These are phyloP conservation scores for Spongilla lacustris DNA, from an alignment of 37 sponge, comb jelly and placozoan species.

Conservation along the genomic window DNA sequence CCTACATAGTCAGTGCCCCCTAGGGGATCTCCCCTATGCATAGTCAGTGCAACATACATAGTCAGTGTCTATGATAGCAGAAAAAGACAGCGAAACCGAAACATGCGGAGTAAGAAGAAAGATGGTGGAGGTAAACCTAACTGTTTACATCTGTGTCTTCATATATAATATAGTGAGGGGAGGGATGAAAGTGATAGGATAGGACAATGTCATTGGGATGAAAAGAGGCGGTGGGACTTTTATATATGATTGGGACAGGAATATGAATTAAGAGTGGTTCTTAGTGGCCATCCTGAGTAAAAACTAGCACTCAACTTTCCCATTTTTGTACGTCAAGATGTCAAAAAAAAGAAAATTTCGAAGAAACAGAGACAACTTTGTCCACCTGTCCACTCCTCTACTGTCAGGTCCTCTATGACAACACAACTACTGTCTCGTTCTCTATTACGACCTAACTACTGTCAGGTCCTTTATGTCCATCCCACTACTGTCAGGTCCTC, in stretches of 20 bases:
- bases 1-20: conserved; percentile 1
- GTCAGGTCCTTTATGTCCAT: background rate
- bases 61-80: conserved; percentile 1
- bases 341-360: too few relatives aligned
- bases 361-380: too few relatives aligned
- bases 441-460: too few relatives aligned
- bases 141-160: conserved; percentile 1
- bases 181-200: conserved; percentile 1
- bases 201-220: conserved; percentile 1
- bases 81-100: conserved; percentile 1
- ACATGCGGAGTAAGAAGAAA: conserved; percentile 1
- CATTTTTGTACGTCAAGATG: too few relatives aligned
- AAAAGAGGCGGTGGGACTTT: conserved; percentile 1
- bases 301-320: too few relatives aligned
- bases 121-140: conserved; percentile 1
- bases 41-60: conserved; percentile 1
- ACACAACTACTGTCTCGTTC: too few relatives aligned
- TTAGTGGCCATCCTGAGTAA: background rate
- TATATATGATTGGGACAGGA: background rate
- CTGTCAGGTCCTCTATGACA: too few relatives aligned
- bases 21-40: conserved; percentile 1
- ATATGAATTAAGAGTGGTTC: background rate
- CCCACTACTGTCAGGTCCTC: conserved; percentile 1
- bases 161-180: conserved; percentile 1
- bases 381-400: too few relatives aligned